phyloP scores from a whole-genome alignment of 1,140 invertebrate species.

The Pristionchus pacificus region DNA sequence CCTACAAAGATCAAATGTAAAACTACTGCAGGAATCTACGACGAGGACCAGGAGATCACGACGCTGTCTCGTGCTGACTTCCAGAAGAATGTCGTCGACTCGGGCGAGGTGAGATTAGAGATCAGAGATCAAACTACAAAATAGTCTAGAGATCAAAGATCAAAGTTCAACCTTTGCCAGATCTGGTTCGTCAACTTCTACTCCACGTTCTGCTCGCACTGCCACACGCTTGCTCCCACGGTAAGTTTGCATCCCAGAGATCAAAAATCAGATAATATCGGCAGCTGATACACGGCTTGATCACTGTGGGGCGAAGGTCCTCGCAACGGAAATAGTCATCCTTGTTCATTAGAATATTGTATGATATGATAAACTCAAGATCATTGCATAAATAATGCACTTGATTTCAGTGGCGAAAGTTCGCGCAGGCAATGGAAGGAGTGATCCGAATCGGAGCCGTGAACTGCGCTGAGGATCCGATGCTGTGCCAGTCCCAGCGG shows the following conservation, averaged over 20 bases:
- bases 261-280: conserved; percentile 26
- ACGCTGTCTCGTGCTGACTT: conserved; percentile 72
- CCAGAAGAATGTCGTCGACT: conserved; percentile 66
- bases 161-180: conserved; percentile 28
- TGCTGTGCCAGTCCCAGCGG: conserved; percentile 68
- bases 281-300: no score
- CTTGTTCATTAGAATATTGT: no score
- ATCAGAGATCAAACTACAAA: background rate
- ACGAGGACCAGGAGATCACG: conserved; percentile 76
- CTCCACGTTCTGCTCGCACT: conserved; percentile 77
- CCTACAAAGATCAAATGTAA: background rate
- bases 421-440: conserved; percentile 71
- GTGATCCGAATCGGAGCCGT: conserved; percentile 73
- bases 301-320: no score
- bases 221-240: conserved; percentile 70
- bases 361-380: no score
- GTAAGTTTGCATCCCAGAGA: conserved; percentile 56
- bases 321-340: no score
- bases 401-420: conserved; percentile 68
- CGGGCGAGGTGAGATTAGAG: conserved; percentile 58
- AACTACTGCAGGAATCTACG: conserved; percentile 68
- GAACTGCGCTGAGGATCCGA: conserved; percentile 75
- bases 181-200: conserved; percentile 81
- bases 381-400: background rate
- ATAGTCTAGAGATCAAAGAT: background rate